These are phyloP conservation scores for Andrena camellia DNA, from an alignment of 2,888 invertebrate species.

Conservation along the genomic window DNA sequence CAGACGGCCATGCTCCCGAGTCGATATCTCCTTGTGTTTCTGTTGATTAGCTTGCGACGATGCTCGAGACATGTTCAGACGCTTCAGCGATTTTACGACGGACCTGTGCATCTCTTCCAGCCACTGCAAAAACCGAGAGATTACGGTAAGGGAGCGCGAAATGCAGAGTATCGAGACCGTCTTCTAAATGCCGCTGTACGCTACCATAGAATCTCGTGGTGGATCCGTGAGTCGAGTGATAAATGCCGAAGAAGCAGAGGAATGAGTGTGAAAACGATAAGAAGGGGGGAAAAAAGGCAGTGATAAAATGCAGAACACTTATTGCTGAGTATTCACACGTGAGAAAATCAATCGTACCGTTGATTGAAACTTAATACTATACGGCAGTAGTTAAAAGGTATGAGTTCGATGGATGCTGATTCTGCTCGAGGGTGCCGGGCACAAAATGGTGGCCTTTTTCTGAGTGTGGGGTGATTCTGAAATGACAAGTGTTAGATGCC, in stretches of 20 bases:
- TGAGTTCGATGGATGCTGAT: background rate
- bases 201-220: background rate
- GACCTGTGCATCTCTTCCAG: too few relatives aligned
- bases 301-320: slow-evolving; percentile 21
- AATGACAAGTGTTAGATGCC: background rate
- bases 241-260: background rate
- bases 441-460: background rate
- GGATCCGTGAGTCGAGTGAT: background rate
- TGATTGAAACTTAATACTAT: slow-evolving; percentile 23
- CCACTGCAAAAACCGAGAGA: too few relatives aligned
- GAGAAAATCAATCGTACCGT: background rate
- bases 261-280: background rate
- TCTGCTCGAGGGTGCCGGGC: background rate
- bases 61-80: too few relatives aligned
- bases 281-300: background rate
- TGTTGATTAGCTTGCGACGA: too few relatives aligned
- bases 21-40: too few relatives aligned
- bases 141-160: background rate
- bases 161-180: background rate
- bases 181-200: slow-evolving; percentile 1
- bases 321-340: slow-evolving; percentile 19
- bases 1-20: too few relatives aligned
- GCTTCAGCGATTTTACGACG: too few relatives aligned
- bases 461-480: background rate
- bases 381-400: background rate